A percentile compares a stretch with the other conserved stretches of the same genome.
Evolutionary conservation across 2,888 invertebrate species (phyloP).

Genomic region (Temnothorax rugatulus): DNA sequence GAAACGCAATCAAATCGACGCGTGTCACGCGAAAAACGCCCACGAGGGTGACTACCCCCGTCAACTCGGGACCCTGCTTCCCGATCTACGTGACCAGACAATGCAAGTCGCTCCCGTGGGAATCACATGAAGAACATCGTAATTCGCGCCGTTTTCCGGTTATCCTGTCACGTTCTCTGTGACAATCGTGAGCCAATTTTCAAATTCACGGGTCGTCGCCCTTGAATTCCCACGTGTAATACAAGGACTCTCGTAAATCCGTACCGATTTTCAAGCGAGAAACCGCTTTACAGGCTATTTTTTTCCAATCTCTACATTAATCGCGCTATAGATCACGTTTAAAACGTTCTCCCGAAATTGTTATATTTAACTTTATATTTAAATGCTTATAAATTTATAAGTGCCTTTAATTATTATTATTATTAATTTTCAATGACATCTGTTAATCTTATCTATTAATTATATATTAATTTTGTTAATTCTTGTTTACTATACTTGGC

Average conservation of each 20-base stretch:
- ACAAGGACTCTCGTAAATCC: not conserved
- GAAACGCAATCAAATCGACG: slow-evolving; percentile 39
- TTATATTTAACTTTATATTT: not conserved
- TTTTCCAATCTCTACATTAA: slow-evolving; percentile 1
- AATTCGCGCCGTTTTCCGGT: slow-evolving; percentile 17
- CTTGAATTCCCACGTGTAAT: slow-evolving; percentile 23
- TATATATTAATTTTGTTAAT: not conserved
- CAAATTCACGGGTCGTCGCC: slow-evolving; percentile 32
- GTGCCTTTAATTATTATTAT: not conserved
- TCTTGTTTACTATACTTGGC: not conserved
- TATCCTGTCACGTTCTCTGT: slow-evolving; percentile 23
- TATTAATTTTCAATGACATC: not conserved
- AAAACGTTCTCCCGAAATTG: not conserved
- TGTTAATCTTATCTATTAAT: slow-evolving; percentile 1
- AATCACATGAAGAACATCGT: slow-evolving; percentile 10
- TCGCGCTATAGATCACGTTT: not conserved
- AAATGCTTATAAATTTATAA: not conserved
- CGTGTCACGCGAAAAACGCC: not conserved
- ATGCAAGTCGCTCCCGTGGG: slow-evolving; percentile 12
- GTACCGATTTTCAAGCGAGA: not conserved
- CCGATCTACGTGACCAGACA: slow-evolving; percentile 45
- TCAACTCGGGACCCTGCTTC: not conserved
- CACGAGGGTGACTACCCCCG: too few species aligned
- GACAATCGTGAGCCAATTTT: slow-evolving; percentile 32
- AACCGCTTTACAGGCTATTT: not conserved